A percentile compares a stretch with the other conserved stretches of the same genome.
Conservation (phyloP, 1,140 invertebrate species). For the Episyrphus balteatus region DNA sequence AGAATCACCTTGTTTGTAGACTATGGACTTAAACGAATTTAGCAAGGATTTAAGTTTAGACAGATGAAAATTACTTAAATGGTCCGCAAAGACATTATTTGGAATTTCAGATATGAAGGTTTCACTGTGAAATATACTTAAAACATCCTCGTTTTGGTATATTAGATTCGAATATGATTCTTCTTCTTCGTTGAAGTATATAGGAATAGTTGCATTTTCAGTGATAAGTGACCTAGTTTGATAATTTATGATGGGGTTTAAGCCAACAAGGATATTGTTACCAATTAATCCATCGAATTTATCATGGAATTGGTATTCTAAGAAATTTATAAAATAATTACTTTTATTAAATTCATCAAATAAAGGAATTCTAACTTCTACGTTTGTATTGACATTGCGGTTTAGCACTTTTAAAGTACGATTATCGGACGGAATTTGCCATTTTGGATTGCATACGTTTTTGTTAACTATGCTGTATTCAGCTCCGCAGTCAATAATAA, state of each 20-base stretch:
- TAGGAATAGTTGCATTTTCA: not conserved
- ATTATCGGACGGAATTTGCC: constrained; percentile 1
- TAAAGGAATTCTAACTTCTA: not conserved
- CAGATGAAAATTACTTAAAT: no score
- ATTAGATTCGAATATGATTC: no score
- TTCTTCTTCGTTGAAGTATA: not conserved
- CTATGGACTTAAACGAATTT: constrained; percentile 8
- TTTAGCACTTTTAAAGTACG: not conserved
- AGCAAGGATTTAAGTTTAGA: no score
- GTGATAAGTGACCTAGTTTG: not conserved
- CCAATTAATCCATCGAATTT: constrained; percentile 1
- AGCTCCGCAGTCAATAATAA: constrained; percentile 3
- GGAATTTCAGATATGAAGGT: no score
- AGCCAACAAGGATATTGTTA: no score
- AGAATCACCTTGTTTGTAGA: constrained; percentile 12
- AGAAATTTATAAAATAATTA: constrained; percentile 2
- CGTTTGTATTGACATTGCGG: constrained; percentile 1
- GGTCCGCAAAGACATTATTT: no score
- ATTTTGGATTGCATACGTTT: no score
- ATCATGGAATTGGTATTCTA: constrained; percentile 1
- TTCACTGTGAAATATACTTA: no score
- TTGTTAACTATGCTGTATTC: constrained; percentile 2
- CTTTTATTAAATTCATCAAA: constrained; percentile 1
- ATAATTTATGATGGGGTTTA: not conserved
- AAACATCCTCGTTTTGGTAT: no score